phyloP scores from a whole-genome alignment of 30 jellyfish, hydroid and myxozoan species.

The Aurelia sp. region DNA sequence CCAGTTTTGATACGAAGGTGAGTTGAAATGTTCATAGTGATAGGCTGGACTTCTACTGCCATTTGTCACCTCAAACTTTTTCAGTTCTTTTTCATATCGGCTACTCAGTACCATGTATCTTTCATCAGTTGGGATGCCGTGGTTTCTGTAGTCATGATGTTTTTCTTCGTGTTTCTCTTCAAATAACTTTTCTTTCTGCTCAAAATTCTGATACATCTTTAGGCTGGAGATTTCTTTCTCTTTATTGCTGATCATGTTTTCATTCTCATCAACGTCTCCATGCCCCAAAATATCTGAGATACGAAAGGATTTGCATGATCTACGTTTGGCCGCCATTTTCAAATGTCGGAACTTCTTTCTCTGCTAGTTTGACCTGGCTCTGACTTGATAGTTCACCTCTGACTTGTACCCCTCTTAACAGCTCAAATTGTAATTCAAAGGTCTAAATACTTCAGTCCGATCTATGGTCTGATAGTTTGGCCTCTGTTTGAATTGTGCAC shows the following conservation, averaged over 20 bases:
- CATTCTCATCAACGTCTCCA: not conserved
- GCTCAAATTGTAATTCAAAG: no score
- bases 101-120: constrained; percentile 2
- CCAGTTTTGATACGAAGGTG: constrained; percentile 3
- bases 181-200: not conserved
- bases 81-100: not conserved
- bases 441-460: no score
- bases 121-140: not conserved
- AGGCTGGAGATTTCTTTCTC: not conserved
- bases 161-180: not conserved
- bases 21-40: not conserved
- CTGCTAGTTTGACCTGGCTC: no score
- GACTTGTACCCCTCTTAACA: no score
- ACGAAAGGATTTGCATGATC: constrained; percentile 32
- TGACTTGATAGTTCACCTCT: no score
- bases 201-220: not conserved
- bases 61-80: not conserved
- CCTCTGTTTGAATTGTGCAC: no score
- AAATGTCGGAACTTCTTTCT: no score
- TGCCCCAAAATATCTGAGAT: constrained; percentile 51
- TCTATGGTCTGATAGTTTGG: no score
- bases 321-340: not conserved
- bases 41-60: not conserved
- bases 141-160: not conserved
- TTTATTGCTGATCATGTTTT: not conserved